Evolutionary conservation across 2,888 invertebrate species (phyloP).

Genomic region (Limenitis camilla): DNA sequence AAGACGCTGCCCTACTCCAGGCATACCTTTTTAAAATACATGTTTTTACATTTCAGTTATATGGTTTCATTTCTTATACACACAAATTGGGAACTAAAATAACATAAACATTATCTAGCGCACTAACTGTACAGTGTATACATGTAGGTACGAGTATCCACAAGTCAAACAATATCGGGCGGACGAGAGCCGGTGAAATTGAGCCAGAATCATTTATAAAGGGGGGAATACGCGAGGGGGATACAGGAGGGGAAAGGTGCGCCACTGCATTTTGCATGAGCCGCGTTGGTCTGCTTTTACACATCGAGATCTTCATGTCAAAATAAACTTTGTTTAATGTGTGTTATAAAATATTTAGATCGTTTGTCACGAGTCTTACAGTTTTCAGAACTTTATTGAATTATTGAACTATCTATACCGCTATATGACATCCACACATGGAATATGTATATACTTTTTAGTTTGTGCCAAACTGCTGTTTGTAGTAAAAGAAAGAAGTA

Average conservation of each 20-base stretch:
- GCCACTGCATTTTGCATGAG: conserved; percentile 66
- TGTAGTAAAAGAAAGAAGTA: too few species aligned
- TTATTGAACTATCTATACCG: too few species aligned
- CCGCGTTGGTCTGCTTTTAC: conserved; percentile 40
- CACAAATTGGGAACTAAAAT: neutral
- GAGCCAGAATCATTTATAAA: conserved; percentile 70
- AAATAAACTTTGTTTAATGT: conserved; percentile 11
- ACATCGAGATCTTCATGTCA: conserved; percentile 16
- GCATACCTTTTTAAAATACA: too few species aligned
- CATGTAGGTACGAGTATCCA: too few species aligned
- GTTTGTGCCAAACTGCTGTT: too few species aligned
- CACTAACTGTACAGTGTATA: conserved; percentile 18
- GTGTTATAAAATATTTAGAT: neutral
- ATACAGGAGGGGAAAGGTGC: conserved; percentile 43
- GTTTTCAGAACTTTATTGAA: too few species aligned
- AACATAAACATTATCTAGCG: conserved; percentile 2
- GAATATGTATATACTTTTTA: too few species aligned
- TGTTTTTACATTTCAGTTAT: too few species aligned
- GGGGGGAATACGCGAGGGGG: conserved; percentile 40
- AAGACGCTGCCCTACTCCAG: too few species aligned
- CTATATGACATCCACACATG: too few species aligned
- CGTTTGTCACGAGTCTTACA: too few species aligned
- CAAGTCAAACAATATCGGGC: conserved; percentile 60
- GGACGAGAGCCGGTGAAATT: conserved; percentile 52
- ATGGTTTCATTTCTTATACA: too few species aligned